These are phyloP conservation scores for Drosophila recens DNA, from an alignment of 2,888 invertebrate genomes.

Conservation along the genomic window DNA sequence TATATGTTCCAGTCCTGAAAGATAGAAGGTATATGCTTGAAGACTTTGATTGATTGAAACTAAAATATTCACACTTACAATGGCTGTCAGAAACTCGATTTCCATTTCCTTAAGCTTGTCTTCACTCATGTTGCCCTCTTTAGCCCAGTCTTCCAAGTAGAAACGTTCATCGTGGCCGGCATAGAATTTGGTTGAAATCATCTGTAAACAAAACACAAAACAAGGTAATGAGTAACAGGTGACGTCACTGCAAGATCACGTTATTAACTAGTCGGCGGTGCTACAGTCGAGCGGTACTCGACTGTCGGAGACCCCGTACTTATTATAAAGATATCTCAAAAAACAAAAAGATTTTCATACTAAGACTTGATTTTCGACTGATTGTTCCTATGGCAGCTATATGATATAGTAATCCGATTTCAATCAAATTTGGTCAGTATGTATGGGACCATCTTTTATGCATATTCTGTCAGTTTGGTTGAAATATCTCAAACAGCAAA, in stretches of 20 bases:
- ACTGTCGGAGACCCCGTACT: too few species aligned
- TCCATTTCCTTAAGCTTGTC: conserved; percentile 93
- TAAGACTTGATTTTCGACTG: too few species aligned
- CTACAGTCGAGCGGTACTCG: too few species aligned
- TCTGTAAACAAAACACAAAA: conserved; percentile 87
- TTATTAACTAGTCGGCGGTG: too few species aligned
- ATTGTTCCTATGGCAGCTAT: too few species aligned
- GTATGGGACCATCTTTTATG: too few species aligned
- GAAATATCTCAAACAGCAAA: too few species aligned
- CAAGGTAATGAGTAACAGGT: conserved; percentile 24
- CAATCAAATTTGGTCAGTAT: too few species aligned
- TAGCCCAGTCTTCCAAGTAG: conserved; percentile 96
- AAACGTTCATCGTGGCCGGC: conserved; percentile 95
- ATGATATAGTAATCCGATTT: too few species aligned
- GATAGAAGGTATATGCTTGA: conserved; percentile 1
- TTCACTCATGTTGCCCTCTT: conserved; percentile 91
- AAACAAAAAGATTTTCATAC: too few species aligned
- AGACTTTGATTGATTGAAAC: background rate
- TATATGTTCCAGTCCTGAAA: conserved; percentile 93
- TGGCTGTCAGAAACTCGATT: conserved; percentile 94
- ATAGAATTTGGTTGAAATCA: conserved; percentile 98
- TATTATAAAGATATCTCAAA: too few species aligned
- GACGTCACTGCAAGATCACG: conserved; percentile 37
- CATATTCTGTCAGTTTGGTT: too few species aligned
- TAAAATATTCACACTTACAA: conserved; percentile 88